Evolutionary conservation across 2,113 vertebrate species (phyloP), one percentile per base, ranked within the genome.

Genomic region (Lonchura striata): DNA sequence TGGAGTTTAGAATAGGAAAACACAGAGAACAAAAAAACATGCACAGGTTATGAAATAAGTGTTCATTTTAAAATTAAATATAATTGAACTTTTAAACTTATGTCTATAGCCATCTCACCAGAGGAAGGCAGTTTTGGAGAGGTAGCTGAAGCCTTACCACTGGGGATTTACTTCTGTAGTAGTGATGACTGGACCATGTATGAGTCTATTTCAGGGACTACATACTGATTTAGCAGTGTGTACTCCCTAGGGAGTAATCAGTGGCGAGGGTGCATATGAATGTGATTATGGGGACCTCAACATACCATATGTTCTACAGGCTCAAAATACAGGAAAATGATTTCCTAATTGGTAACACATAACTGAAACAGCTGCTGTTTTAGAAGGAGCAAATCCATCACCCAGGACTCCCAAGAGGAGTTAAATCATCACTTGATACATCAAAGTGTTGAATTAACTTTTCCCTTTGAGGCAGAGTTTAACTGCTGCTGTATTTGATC

Each of bases 351-450:
- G 77, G 80, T 84, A 95, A 75, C 64, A 91, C 47, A 59, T 86
- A 93, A 88, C 81, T 88, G 89, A 85, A 95, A 70, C 94, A 97
- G 75, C 87, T 97, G 94, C 87, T 96, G 79, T 61, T 87, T 94
- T 74, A 91, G 79, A 96, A 94, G 85, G 59, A 92, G 87, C 37
- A 81, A 90, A 95, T 93, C 89, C 76, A 90, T 96, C 91, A 96
- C 82, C 59, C 72, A 79, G 65, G 82, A 86, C 75, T 94, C 95
- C 85, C 92, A 92, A 86, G 82, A 93, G 88, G 68, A 94, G 89
- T 87, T 52, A 96, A 75, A 95, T 91, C 86, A 92, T 90, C 88
- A 81, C 75, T 86, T 83, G 89, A 70, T 91, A 90, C 2, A 5
- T 93, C 47, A 46, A 88, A 96, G 53, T 87, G 81, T 64, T 91